Conservation (phyloP, 2,113 vertebrate genomes). For the Paramormyrops kingsleyae region DNA sequence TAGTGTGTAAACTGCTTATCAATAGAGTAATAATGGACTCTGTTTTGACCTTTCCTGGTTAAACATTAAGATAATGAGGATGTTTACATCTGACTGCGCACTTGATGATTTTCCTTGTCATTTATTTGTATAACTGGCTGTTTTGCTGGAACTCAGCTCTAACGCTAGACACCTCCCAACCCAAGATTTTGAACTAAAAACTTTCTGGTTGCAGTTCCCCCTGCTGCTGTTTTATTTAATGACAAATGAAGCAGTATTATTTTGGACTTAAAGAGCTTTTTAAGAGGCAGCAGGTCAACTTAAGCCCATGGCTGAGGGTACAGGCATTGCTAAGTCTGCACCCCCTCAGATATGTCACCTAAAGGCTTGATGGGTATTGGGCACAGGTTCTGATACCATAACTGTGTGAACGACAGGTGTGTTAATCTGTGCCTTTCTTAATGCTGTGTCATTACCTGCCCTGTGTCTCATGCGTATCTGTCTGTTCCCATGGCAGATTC, state of each 20-base stretch:
- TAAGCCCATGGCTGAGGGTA: neutral
- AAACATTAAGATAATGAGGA: neutral
- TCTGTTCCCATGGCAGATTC: neutral
- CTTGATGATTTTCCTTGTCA: neutral
- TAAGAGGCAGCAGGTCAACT: neutral
- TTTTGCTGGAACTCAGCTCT: neutral
- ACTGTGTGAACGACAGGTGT: neutral
- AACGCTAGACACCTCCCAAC: neutral
- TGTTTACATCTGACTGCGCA: neutral
- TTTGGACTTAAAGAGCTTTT: neutral
- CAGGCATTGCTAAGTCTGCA: neutral
- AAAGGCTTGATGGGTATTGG: neutral
- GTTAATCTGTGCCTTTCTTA: neutral
- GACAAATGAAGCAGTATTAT: neutral
- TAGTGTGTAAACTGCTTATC: neutral
- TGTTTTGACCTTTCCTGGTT: neutral
- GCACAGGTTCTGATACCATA: neutral
- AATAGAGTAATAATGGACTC: neutral
- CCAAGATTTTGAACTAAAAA: neutral
- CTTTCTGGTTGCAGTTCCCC: neutral
- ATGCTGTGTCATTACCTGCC: neutral
- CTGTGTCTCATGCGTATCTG: neutral
- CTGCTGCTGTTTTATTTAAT: neutral
- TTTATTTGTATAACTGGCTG: neutral
- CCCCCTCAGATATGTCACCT: neutral